A percentile compares a stretch with the other conserved stretches of the same genome.
Conservation (phyloP, 2,888 invertebrate genomes). For the Yponomeuta malinellus region DNA sequence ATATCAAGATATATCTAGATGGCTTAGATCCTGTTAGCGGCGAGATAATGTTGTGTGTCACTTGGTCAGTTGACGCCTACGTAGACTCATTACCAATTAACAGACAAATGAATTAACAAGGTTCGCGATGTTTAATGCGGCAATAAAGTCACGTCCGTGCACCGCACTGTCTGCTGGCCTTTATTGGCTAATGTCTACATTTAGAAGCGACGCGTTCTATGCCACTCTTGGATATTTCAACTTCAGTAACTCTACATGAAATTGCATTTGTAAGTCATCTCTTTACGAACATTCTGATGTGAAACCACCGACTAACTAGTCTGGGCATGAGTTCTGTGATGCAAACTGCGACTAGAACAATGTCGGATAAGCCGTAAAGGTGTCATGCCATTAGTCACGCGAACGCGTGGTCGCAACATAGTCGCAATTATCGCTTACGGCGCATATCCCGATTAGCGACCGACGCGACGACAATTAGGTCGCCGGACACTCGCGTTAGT, state of each 20-base stretch:
- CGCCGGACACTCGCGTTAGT: conserved; percentile 72
- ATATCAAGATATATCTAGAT: conserved; percentile 45
- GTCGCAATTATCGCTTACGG: conserved; percentile 69
- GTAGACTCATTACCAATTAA: conserved; percentile 55
- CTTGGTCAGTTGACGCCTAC: conserved; percentile 49
- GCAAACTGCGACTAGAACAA: no score
- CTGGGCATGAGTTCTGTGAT: no score
- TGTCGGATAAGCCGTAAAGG: no score
- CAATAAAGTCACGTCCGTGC: conserved; percentile 49
- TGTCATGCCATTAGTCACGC: background rate
- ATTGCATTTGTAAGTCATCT: no score
- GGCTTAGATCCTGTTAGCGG: background rate
- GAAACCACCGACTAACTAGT: no score
- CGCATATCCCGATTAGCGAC: conserved; percentile 71
- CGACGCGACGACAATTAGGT: conserved; percentile 69
- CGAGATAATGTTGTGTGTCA: conserved; percentile 19
- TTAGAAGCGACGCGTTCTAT: conserved; percentile 16
- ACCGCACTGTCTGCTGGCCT: background rate
- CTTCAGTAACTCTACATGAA: background rate
- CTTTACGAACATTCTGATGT: no score
- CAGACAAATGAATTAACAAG: conserved; percentile 58
- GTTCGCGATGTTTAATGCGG: conserved; percentile 57
- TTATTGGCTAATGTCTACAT: conserved; percentile 1
- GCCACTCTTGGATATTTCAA: background rate
- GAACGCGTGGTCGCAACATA: conserved; percentile 35